A percentile compares a stretch with the other conserved stretches of the same genome.
phyloP scores from a whole-genome alignment of 2,797 vertebrate species.

The Pseudopleuronectes americanus region DNA sequence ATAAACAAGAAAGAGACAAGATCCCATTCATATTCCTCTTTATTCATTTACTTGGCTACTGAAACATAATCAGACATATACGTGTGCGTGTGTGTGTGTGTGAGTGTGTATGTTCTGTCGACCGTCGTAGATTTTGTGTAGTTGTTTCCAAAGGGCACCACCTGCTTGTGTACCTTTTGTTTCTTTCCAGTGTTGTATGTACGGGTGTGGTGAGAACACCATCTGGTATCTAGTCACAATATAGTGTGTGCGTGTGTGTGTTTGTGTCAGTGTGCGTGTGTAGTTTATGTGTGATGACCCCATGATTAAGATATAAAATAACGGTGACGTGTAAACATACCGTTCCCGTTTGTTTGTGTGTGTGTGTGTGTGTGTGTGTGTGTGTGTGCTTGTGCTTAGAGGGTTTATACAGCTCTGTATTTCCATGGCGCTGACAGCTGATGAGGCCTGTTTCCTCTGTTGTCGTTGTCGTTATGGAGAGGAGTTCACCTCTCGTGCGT shows the following conservation, averaged over 20 bases:
- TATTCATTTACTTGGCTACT: no score
- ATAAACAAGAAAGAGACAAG: no score
- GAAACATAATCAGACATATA: no score
- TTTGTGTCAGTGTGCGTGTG: slow-evolving; percentile 1
- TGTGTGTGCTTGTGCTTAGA: slow-evolving; percentile 19
- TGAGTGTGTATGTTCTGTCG: background rate
- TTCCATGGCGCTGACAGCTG: slow-evolving; percentile 39
- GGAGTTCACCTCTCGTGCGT: slow-evolving; percentile 17
- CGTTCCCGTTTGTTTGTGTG: background rate
- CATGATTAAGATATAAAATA: background rate
- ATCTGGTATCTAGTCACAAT: background rate
- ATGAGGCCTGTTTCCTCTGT: slow-evolving; percentile 5
- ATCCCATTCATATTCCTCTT: no score
- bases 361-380: slow-evolving; percentile 13
- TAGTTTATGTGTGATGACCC: slow-evolving; percentile 6
- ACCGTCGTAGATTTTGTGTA: background rate
- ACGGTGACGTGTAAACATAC: background rate
- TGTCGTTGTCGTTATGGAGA: slow-evolving; percentile 51
- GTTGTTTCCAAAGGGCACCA: background rate
- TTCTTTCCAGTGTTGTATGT: background rate
- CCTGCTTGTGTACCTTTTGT: slow-evolving; percentile 8
- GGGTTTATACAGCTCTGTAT: slow-evolving; percentile 22
- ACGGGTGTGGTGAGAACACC: slow-evolving; percentile 16
- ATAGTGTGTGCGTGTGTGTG: background rate
- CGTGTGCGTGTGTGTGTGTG: no score